Percentiles rank a stretch among this genome's conserved stretches.
phyloP scores from a whole-genome alignment of 2,113 vertebrate genomes.

The Fregetta grallaria region DNA sequence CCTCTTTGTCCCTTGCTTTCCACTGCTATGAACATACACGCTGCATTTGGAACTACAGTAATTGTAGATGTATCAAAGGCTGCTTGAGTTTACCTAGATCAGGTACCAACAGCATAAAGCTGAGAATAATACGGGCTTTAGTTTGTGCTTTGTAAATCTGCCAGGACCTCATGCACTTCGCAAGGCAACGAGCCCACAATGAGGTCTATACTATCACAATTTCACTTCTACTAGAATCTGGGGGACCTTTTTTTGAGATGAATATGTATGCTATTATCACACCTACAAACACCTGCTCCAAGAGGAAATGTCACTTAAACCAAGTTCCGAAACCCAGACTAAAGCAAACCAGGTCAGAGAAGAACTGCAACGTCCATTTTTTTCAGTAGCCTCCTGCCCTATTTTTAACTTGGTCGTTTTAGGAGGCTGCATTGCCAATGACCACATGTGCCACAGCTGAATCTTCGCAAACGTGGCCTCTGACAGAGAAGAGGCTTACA shows the following conservation, averaged over 20 bases:
- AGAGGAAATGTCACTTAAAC: not conserved
- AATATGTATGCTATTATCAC: not conserved
- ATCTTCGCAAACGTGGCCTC: not conserved
- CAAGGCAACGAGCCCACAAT: not conserved
- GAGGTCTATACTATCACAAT: not conserved
- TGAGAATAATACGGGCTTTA: not conserved
- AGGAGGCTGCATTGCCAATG: not conserved
- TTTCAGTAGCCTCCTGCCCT: not conserved
- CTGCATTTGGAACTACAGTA: not conserved
- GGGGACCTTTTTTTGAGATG: not conserved
- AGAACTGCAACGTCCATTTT: not conserved
- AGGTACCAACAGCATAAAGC: not conserved
- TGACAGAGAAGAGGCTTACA: not conserved
- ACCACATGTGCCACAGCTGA: not conserved
- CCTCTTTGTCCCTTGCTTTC: not conserved
- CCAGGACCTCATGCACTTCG: fast-evolving
- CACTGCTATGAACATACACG: fast-evolving
- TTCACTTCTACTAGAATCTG: not conserved
- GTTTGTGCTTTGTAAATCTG: not conserved
- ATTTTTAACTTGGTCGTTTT: not conserved
- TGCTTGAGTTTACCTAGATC: not conserved
- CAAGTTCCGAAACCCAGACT: not conserved
- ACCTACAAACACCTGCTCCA: not conserved
- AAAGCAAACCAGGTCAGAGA: not conserved
- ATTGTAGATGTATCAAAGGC: not conserved